Evolutionary conservation across 2,113 vertebrate genomes (phyloP).

Genomic region (Thalassoma bifasciatum): DNA sequence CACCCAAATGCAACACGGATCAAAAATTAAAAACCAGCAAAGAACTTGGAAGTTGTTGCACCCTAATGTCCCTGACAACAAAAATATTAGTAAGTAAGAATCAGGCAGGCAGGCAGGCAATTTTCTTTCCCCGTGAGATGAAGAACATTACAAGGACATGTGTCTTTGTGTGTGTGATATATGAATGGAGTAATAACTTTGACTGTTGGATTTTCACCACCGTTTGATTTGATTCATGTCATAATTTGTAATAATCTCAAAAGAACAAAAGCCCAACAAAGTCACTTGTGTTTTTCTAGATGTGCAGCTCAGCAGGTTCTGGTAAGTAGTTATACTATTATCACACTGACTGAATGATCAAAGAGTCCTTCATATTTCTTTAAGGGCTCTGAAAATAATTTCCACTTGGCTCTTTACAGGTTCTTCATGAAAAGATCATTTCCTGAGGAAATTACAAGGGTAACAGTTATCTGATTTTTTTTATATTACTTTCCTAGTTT

Average conservation of each 20-base stretch:
- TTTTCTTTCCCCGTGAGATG: too few relatives aligned
- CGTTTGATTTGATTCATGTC: background rate
- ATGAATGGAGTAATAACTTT: background rate
- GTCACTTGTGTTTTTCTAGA: background rate
- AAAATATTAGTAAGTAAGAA: too few relatives aligned
- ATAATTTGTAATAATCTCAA: background rate
- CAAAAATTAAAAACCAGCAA: too few relatives aligned
- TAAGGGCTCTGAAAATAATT: background rate
- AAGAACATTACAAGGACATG: background rate
- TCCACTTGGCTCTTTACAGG: background rate
- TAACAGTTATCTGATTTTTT: background rate
- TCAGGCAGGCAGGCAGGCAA: too few relatives aligned
- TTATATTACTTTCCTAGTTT: too few relatives aligned
- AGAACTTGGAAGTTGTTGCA: too few relatives aligned
- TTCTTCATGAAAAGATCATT: background rate
- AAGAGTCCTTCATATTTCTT: background rate
- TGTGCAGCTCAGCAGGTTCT: background rate
- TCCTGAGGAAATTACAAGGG: background rate
- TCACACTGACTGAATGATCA: background rate
- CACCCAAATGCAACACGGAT: background rate
- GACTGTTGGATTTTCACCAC: background rate
- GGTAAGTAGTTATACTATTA: background rate
- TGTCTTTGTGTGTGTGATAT: background rate
- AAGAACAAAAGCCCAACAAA: background rate
- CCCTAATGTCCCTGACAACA: too few relatives aligned